phyloP scores from a whole-genome alignment of 2,888 invertebrate genomes.

The Chrysolina oricalcia region DNA sequence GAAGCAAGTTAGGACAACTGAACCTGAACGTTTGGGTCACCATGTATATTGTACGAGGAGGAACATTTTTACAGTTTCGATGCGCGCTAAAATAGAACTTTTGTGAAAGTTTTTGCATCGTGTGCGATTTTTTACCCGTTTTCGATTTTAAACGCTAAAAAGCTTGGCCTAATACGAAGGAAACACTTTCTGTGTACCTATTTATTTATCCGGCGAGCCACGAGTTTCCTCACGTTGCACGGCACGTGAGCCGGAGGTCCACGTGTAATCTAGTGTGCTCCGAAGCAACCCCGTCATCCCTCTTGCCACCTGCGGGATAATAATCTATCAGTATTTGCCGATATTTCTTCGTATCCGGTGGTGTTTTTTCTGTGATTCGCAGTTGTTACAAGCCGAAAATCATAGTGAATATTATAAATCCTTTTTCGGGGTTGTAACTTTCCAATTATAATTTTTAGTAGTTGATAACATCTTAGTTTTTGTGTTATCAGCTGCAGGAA shows the following conservation, averaged over 20 bases:
- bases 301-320: constrained; percentile 58
- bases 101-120: too few relatives aligned
- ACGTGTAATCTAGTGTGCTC: constrained; percentile 72
- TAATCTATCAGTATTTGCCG: constrained; percentile 60
- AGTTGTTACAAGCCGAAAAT: constrained; percentile 20
- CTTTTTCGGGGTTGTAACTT: constrained; percentile 51
- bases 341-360: constrained; percentile 70
- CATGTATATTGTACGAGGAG: too few relatives aligned
- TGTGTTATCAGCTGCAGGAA: constrained; percentile 27
- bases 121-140: too few relatives aligned
- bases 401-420: constrained; percentile 46
- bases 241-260: constrained; percentile 67
- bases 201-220: constrained; percentile 11
- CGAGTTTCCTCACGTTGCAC: constrained; percentile 70
- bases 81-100: too few relatives aligned
- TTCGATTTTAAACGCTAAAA: too few relatives aligned
- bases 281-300: constrained; percentile 70
- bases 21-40: too few relatives aligned
- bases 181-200: constrained; percentile 8
- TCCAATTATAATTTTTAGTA: constrained; percentile 55
- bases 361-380: constrained; percentile 43
- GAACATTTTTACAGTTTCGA: too few relatives aligned
- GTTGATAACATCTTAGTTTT: constrained; percentile 43
- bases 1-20: too few relatives aligned
- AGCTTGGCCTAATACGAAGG: background rate